Percentiles rank a stretch among this genome's conserved stretches.
phyloP scores from a whole-genome alignment of 2,113 vertebrate genomes.

The Podocnemis expansa region DNA sequence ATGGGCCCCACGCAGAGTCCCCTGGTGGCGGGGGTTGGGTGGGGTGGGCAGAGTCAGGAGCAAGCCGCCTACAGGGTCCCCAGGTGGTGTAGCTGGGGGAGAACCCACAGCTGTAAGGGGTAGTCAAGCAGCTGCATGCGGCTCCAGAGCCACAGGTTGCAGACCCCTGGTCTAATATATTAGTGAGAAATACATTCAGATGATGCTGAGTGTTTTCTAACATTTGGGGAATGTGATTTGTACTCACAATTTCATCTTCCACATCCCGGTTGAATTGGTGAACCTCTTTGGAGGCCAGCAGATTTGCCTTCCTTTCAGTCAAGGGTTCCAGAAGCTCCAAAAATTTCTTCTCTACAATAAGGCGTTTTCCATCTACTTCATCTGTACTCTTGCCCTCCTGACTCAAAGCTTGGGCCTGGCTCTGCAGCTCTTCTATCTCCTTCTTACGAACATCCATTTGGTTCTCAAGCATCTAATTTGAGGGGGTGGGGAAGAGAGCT shows the following conservation, averaged over 20 bases:
- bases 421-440: slow-evolving; percentile 94
- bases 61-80: too few relatives aligned
- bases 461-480: slow-evolving; percentile 92
- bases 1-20: too few relatives aligned
- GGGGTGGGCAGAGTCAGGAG: too few relatives aligned
- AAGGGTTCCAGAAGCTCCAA: slow-evolving; percentile 90
- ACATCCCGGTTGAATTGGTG: slow-evolving; percentile 97
- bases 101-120: too few relatives aligned
- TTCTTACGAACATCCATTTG: slow-evolving; percentile 97
- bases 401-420: slow-evolving; percentile 89
- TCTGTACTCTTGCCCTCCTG: slow-evolving; percentile 93
- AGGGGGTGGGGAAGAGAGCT: not conserved
- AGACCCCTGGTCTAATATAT: not conserved
- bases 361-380: slow-evolving; percentile 90
- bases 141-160: too few relatives aligned
- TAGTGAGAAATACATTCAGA: accelerated
- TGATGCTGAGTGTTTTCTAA: accelerated
- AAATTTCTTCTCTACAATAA: slow-evolving; percentile 90
- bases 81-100: too few relatives aligned
- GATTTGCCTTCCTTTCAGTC: slow-evolving; percentile 84
- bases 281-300: slow-evolving; percentile 93
- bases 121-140: too few relatives aligned
- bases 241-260: slow-evolving; percentile 96
- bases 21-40: too few relatives aligned
- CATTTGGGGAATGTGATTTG: accelerated